Evolutionary conservation across 1,140 invertebrate species (phyloP).

Genomic region (Drosophila pallidifrons): DNA sequence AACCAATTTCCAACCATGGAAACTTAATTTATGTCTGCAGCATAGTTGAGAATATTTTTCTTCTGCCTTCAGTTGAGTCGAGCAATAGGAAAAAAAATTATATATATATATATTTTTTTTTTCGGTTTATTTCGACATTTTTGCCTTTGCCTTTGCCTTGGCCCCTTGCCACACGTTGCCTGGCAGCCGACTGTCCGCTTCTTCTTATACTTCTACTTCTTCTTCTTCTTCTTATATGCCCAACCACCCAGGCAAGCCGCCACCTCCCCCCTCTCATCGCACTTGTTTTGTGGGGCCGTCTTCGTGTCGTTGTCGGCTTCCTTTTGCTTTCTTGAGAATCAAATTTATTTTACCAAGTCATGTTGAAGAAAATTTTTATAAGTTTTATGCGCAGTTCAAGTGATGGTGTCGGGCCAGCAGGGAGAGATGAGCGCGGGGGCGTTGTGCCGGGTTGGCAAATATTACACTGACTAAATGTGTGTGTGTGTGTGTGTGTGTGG

Average conservation of each 20-base stretch:
- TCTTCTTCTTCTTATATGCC: not conserved
- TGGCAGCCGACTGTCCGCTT: conserved; percentile 21
- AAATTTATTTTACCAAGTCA: conserved; percentile 85
- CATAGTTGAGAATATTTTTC: conserved; percentile 85
- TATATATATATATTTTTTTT: conserved; percentile 35
- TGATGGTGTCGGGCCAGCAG: conserved; percentile 53
- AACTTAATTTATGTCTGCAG: conserved; percentile 85
- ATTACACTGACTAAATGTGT: conserved; percentile 44
- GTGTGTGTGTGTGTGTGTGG: conserved; percentile 39
- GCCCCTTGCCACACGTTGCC: conserved; percentile 42
- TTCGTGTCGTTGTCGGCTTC: conserved; percentile 55
- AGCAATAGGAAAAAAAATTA: conserved; percentile 73
- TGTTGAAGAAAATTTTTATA: conserved; percentile 85
- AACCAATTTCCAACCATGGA: conserved; percentile 85
- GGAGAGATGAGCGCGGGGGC: not conserved
- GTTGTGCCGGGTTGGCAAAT: conserved; percentile 49
- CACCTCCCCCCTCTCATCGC: not conserved
- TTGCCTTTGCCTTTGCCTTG: conserved; percentile 48
- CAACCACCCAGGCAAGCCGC: not conserved
- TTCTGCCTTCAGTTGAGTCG: conserved; percentile 56
- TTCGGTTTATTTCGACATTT: conserved; percentile 78
- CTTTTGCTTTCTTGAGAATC: conserved; percentile 83
- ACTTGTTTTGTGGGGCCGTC: conserved; percentile 31
- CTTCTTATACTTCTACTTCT: too few relatives aligned
- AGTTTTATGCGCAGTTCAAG: conserved; percentile 84